Percentiles rank a stretch among this genome's conserved stretches.
These are phyloP conservation scores for Clunio marinus DNA, from an alignment of 2,888 invertebrate genomes.

Conservation along the genomic window DNA sequence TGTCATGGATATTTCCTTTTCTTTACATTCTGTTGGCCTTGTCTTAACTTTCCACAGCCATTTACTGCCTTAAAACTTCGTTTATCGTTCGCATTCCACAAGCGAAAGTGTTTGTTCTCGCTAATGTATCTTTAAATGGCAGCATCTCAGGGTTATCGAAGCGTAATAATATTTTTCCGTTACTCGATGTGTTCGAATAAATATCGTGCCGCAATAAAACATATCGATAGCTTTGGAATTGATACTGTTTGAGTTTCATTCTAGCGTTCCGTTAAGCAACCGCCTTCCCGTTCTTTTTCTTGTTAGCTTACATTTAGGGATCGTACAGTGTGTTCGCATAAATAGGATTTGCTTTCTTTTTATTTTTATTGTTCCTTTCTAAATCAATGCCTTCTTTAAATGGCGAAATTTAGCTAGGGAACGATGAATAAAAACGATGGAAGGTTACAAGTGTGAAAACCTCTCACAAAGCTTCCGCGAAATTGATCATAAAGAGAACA, in stretches of 20 bases:
- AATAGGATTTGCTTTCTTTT: not conserved
- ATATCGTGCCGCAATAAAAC: no score
- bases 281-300: not conserved
- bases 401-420: not conserved
- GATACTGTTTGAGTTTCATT: not conserved
- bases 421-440: not conserved
- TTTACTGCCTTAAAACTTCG: no score
- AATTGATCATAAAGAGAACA: not conserved
- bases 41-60: not conserved
- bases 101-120: no score
- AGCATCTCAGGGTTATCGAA: no score
- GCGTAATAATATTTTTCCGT: no score
- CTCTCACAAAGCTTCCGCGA: not conserved
- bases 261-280: not conserved
- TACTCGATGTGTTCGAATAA: no score
- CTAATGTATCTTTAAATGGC: no score
- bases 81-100: no score
- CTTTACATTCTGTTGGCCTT: not conserved
- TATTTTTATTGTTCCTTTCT: not conserved
- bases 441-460: not conserved
- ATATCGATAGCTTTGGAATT: constrained; percentile 2
- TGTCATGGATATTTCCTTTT: no score
- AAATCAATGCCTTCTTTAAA: constrained; percentile 6
- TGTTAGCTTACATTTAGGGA: not conserved
- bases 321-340: not conserved